These are phyloP conservation scores for Oenanthe oenanthe DNA, from an alignment of 2,113 vertebrate genomes.

Conservation along the genomic window DNA sequence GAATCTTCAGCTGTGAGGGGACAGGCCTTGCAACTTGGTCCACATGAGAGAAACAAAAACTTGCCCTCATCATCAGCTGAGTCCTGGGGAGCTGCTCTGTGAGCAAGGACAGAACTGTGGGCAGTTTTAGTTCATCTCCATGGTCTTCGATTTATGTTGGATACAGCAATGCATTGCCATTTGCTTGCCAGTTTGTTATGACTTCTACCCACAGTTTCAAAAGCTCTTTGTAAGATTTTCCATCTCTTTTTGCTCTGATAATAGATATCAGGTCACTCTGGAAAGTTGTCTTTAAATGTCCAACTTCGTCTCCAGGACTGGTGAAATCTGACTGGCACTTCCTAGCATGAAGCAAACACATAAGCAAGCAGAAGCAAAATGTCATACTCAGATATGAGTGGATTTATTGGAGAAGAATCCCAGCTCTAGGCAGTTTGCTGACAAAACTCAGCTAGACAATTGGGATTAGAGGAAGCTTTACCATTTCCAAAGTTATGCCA, in stretches of 20 bases:
- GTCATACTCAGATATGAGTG: neutral
- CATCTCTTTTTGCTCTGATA: neutral
- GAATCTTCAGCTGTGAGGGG: accelerated
- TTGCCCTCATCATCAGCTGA: too few relatives aligned
- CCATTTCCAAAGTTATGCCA: neutral
- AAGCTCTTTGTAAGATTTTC: neutral
- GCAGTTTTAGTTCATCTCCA: neutral
- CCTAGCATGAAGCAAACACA: neutral
- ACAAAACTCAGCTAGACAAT: neutral
- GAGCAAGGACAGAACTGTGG: neutral
- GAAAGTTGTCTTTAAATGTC: neutral
- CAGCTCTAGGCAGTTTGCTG: neutral
- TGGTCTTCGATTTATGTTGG: neutral
- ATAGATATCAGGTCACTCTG: accelerated
- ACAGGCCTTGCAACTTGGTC: neutral
- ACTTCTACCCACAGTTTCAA: neutral
- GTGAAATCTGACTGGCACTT: neutral
- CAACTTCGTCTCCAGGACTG: neutral
- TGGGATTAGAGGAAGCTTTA: neutral
- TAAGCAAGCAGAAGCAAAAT: neutral
- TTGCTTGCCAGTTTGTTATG: neutral
- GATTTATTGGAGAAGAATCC: neutral
- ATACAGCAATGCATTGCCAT: neutral
- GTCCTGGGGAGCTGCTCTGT: neutral
- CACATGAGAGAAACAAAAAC: neutral